phyloP scores from a whole-genome alignment of 2,888 invertebrate species.

The Caenorhabditis afra region DNA sequence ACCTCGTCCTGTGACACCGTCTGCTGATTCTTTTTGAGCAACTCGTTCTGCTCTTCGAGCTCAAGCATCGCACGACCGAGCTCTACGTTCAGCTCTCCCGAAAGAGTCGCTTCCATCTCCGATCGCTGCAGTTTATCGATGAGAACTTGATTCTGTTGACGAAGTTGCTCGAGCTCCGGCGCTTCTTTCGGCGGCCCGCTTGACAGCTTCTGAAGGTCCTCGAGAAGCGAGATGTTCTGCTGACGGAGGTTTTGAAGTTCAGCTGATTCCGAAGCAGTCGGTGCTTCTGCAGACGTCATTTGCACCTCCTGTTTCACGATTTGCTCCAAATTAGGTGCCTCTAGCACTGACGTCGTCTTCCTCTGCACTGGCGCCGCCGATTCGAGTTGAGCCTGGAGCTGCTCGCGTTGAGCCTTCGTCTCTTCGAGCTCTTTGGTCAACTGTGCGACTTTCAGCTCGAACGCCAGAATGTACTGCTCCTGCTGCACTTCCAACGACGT shows the following conservation, averaged over 20 bases:
- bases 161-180: constrained; percentile 12
- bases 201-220: not conserved
- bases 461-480: constrained; percentile 64
- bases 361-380: constrained; percentile 28
- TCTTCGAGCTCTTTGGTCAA: constrained; percentile 45
- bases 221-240: not conserved
- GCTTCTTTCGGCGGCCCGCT: not conserved
- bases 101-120: constrained; percentile 62
- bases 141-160: constrained; percentile 7
- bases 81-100: constrained; percentile 68
- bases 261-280: too few species aligned
- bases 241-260: too few species aligned
- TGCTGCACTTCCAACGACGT: constrained; percentile 63
- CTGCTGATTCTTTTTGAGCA: constrained; percentile 33
- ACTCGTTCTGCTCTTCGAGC: constrained; percentile 60
- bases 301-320: constrained; percentile 30
- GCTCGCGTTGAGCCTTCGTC: constrained; percentile 14
- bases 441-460: constrained; percentile 53
- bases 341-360: constrained; percentile 27
- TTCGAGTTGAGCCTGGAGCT: not conserved
- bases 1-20: constrained; percentile 18
- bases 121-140: constrained; percentile 32
- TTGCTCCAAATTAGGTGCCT: constrained; percentile 24
- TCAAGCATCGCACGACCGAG: constrained; percentile 64
- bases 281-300: not conserved